Base-by-base conservation (phyloP, 1,140 invertebrate genomes). In the Drosophila aff. region DNA sequence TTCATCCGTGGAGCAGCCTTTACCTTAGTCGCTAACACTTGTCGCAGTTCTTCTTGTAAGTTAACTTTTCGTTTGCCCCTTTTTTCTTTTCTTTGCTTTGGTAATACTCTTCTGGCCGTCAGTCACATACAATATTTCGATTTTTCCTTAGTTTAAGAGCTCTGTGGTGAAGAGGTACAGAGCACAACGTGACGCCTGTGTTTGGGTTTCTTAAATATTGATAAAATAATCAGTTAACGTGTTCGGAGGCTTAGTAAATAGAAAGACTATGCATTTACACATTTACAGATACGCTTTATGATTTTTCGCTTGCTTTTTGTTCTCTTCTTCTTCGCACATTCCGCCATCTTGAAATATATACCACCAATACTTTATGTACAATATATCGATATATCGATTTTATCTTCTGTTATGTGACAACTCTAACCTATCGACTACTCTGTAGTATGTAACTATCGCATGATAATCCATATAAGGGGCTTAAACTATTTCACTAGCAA, bases 261-360 rank as follows among this genome's bases (percentile, higher is more conserved):
- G 62, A 60, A 55, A 66, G 41, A 57, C 77, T 82, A 77, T 66
- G 71, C 80, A 79, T 87, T 79, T 73, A 77, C 69, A 80, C 80
- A 79, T 76, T 87, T 76, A 79, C 86, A 86, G 71, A 85, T 65
- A 87, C 71, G 80, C 76, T 87, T 79, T 79, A 86, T 66, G 64
- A 87, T 71, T 86, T 86, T 87, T 86, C 80, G 76, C 80, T 87
- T 87, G 83, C 83, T 86, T 87, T 86, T 86, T 87, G 80, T 82
- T 76, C 53, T 86, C 83, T 82, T 86, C 84, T 72, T 86, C 82
- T 86, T 76, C 36, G 63, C 82, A 85, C 61, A 74, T 84, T 84
- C 64, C 83, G 74, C 72, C 73, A 76, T 76, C 74, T 76, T 76
- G 66, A 21, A 73, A 58, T 77, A 84, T 81, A 33, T 66, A 69